Conservation (phyloP, 2,797 vertebrate species). For the Helostoma temminkii region DNA sequence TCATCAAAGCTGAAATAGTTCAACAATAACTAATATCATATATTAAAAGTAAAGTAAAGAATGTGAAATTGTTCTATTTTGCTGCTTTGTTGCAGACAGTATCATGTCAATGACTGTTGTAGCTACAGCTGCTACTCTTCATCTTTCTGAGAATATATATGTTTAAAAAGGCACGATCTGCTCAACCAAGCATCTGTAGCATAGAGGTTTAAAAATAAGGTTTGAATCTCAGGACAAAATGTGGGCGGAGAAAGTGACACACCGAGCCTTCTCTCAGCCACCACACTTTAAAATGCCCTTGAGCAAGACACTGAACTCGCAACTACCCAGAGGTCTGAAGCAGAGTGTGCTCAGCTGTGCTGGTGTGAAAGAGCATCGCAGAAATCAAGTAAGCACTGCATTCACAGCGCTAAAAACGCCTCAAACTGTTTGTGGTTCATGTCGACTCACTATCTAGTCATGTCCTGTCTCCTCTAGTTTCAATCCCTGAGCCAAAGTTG, state of each 20-base stretch:
- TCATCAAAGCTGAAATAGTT: slow-evolving; percentile 38
- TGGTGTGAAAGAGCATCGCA: not conserved
- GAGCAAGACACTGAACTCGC: slow-evolving; percentile 56
- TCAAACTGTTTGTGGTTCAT: not conserved
- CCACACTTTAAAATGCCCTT: slow-evolving; percentile 47
- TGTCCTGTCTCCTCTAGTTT: not conserved
- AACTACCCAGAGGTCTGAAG: slow-evolving; percentile 34
- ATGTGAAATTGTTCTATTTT: slow-evolving; percentile 21
- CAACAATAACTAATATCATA: slow-evolving; percentile 23
- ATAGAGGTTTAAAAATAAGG: slow-evolving; percentile 27
- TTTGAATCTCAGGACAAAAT: slow-evolving; percentile 48
- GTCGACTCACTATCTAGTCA: not conserved
- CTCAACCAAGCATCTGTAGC: slow-evolving; percentile 41
- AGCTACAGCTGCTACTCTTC: not conserved
- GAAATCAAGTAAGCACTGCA: not conserved
- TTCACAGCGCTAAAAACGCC: not conserved
- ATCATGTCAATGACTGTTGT: not conserved
- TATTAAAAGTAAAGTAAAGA: no score
- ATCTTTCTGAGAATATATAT: slow-evolving; percentile 30
- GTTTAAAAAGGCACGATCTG: slow-evolving; percentile 40
- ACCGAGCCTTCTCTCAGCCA: slow-evolving; percentile 41
- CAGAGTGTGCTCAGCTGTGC: not conserved
- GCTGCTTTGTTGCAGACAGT: slow-evolving; percentile 22
- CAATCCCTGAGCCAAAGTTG: not conserved
- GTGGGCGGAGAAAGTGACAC: slow-evolving; percentile 51